Evolutionary conservation across 1,140 invertebrate genomes (phyloP), one percentile per base, ranked within the genome.

Genomic region (Apis laboriosa): DNA sequence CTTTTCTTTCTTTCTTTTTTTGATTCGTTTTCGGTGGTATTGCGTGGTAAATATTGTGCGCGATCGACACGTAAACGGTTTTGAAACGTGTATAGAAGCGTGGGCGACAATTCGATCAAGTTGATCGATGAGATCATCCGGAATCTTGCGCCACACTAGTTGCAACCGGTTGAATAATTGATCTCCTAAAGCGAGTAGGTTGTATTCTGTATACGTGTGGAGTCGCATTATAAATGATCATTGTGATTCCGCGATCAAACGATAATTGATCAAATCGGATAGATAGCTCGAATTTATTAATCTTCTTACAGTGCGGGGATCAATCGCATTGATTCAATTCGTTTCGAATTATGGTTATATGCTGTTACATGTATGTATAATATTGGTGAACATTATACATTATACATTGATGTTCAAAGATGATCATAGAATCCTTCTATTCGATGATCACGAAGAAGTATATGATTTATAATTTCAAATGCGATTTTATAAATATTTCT

Each of bases 91-190:
- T 17, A 9, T n/a, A 58, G 43, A 19, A 43, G 66, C 71, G 72
- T 75, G 72, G 72, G 72, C 72, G 56, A 75, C 34, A 75, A 75
- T n/a, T 74, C 72, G 53, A 58, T 60, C 72, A 17, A n/a, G 24
- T 24, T 61, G 72, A 75, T 75, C 72, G 72, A 75, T 75, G 56
- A 61, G 58, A 75, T 75, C 72, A 61, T 49, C 72, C 21, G 21
- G 34, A 9, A 75, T 49, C 56, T 75, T 75, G 60, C 72, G 43
- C 58, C 72, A 61, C 72, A 51, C 72, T 21, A 75, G 72, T 61
- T 75, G 43, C 72, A 60, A 15, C 21, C 72, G 43, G 21, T 19
- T 8, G 72, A 61, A 75, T 61, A 75, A 75, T 61, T 51, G 72
- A 75, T 75, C 72, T 75, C 34, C 19, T 28, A 21, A 60, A 21